Percentiles rank a stretch among this genome's conserved stretches.
Conservation (phyloP, 2,113 vertebrate species). For the Trochalopteron elliotii region DNA sequence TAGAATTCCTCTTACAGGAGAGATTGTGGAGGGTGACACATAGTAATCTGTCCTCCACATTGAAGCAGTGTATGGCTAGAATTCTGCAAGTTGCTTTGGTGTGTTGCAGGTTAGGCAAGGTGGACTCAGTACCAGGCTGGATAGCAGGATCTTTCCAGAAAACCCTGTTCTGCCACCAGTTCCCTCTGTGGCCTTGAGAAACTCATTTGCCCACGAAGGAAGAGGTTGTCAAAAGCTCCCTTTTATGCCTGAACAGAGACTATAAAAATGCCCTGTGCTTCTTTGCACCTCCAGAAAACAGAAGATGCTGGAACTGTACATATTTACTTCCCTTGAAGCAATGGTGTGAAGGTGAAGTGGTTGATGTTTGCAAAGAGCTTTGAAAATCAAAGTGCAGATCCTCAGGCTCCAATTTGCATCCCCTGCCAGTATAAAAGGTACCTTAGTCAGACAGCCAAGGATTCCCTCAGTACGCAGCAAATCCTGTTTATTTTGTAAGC, state of each 20-base stretch:
- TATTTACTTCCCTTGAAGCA: conserved; percentile 54
- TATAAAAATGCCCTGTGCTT: neutral
- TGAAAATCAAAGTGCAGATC: conserved; percentile 64
- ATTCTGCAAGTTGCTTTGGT: neutral
- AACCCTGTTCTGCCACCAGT: neutral
- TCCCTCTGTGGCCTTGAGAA: neutral
- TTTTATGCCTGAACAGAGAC: neutral
- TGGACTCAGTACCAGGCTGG: neutral
- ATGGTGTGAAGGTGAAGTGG: conserved; percentile 59
- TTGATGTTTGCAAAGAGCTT: conserved; percentile 63
- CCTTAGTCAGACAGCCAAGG: conserved; percentile 52
- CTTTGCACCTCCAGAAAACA: conserved; percentile 29
- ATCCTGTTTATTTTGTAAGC: conserved; percentile 48
- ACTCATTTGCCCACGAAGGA: neutral
- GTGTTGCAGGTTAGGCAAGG: neutral
- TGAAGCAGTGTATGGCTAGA: neutral
- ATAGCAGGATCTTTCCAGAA: neutral
- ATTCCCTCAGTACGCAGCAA: conserved; percentile 44
- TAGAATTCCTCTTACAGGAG: neutral
- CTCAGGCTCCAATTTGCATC: conserved; percentile 63
- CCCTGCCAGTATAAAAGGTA: conserved; percentile 51
- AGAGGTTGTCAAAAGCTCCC: conserved; percentile 9
- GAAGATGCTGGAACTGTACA: conserved; percentile 31
- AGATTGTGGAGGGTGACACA: conserved; percentile 10
- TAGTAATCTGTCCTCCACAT: neutral